Conservation (phyloP, 2,797 vertebrate species). For the Lophius americanus region DNA sequence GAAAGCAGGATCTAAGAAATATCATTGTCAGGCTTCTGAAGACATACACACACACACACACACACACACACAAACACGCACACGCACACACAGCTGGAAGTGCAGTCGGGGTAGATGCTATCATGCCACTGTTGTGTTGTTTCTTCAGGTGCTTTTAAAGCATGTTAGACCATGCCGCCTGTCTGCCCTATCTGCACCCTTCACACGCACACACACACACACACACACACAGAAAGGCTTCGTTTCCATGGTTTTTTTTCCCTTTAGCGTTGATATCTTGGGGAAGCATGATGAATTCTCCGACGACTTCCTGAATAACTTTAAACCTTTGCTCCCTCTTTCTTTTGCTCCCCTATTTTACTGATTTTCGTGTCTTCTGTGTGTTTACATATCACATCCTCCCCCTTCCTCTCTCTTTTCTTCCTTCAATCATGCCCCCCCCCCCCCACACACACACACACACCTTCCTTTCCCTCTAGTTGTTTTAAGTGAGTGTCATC, state of each 20-base stretch:
- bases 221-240: slow-evolving; percentile 5
- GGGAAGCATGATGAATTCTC: slow-evolving; percentile 49
- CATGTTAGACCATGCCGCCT: slow-evolving; percentile 76
- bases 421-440: slow-evolving; percentile 57
- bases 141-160: slow-evolving; percentile 81
- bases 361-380: slow-evolving; percentile 25
- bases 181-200: slow-evolving; percentile 60
- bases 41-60: not conserved
- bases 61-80: slow-evolving; percentile 17
- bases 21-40: slow-evolving; percentile 26
- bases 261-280: slow-evolving; percentile 60
- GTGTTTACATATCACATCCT: not conserved
- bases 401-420: slow-evolving; percentile 29
- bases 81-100: slow-evolving; percentile 39
- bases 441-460: slow-evolving; percentile 24
- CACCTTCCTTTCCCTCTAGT: slow-evolving; percentile 45
- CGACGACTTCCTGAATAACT: slow-evolving; percentile 23
- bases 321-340: slow-evolving; percentile 25
- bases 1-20: slow-evolving; percentile 23
- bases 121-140: slow-evolving; percentile 71
- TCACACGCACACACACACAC: slow-evolving; percentile 11
- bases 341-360: slow-evolving; percentile 1
- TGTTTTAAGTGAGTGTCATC: slow-evolving; percentile 75
- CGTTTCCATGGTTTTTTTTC: slow-evolving; percentile 57
- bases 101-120: slow-evolving; percentile 73